Evolutionary conservation across 2,797 vertebrate genomes (phyloP), one percentile per base, ranked within the genome.

Genomic region (Oreochromis grahami): DNA sequence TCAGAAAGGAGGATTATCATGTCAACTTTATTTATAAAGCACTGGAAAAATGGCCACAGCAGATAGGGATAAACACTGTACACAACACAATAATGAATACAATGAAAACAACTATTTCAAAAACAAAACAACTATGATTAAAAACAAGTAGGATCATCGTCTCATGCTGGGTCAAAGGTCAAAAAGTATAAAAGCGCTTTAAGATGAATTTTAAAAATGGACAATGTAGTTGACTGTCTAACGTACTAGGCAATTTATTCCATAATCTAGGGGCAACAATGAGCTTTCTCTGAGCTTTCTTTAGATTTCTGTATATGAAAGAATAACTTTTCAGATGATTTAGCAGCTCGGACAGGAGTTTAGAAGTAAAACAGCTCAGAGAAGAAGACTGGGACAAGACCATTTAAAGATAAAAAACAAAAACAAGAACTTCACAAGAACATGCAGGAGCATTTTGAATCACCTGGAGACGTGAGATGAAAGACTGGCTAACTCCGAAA

Each of bases 261-360:
- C 32, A 36, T 12, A 36, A n/a, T 60, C 58, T n/a, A 60, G 32
- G 2, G 6, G 17, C 32, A 60, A 60, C 58, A 60, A 36, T n/a
- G 55, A 32, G 15, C 55, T 32, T 58, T 58, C 32, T 60, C 10
- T 60, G 56, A 60, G 56, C 32, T 63, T 63, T 63, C 17, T 63
- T 63, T 63, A 63, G 32, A 63, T 63, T 63, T 63, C 32, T 63
- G 32, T 63, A n/a, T 63, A 63, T 63, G 32, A 32, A 63, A 63
- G 58, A 63, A 63, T 11, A 63, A 63, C 32, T n/a, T 63, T 63
- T 63, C 32, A 63, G 58, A 36, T n/a, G 17, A 12, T 36, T 63
- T 36, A n/a, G 58, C 58, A 38, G 58, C 32, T 63, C 6, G 1
- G 58, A 36, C 58, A 36, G 58, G 17, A 63, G 32, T 63, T n/a